Evolutionary conservation across 2,113 vertebrate genomes (phyloP).

Genomic region (Clarias magur): DNA sequence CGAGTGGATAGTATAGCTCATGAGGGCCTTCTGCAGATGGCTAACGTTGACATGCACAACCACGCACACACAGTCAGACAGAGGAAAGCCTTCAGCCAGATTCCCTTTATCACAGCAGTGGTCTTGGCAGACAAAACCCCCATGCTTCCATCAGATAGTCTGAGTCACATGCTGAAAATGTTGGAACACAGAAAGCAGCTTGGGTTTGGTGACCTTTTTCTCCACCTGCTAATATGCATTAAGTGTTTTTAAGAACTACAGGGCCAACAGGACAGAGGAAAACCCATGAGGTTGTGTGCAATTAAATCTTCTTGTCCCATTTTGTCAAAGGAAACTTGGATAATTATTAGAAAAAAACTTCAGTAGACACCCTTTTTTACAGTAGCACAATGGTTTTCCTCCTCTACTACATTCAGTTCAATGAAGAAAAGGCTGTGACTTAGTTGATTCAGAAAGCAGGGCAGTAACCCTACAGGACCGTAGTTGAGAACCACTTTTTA

Average conservation of each 20-base stretch:
- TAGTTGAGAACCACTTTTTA: too few relatives aligned
- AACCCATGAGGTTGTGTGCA: neutral
- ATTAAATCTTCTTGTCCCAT: neutral
- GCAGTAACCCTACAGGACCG: too few relatives aligned
- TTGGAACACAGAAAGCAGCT: conserved; percentile 5
- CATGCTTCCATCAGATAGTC: conserved; percentile 10
- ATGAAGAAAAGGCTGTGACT: too few relatives aligned
- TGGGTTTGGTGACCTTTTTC: neutral
- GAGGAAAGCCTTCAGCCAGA: conserved; percentile 21
- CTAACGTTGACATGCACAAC: neutral
- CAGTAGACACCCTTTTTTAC: too few relatives aligned
- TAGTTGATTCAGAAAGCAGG: too few relatives aligned
- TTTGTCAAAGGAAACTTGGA: neutral
- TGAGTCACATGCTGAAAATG: conserved; percentile 27
- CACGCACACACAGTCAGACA: neutral
- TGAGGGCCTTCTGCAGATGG: conserved; percentile 21
- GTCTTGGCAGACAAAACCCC: neutral
- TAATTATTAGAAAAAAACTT: neutral
- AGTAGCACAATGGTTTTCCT: too few relatives aligned
- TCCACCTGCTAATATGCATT: neutral
- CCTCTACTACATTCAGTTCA: too few relatives aligned
- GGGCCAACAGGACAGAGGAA: neutral
- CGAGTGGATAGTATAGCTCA: conserved; percentile 18
- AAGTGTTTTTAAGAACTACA: neutral
- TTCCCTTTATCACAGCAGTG: neutral